These are phyloP conservation scores for Carassius carassius DNA, from an alignment of 2,113 vertebrate genomes.

Conservation along the genomic window DNA sequence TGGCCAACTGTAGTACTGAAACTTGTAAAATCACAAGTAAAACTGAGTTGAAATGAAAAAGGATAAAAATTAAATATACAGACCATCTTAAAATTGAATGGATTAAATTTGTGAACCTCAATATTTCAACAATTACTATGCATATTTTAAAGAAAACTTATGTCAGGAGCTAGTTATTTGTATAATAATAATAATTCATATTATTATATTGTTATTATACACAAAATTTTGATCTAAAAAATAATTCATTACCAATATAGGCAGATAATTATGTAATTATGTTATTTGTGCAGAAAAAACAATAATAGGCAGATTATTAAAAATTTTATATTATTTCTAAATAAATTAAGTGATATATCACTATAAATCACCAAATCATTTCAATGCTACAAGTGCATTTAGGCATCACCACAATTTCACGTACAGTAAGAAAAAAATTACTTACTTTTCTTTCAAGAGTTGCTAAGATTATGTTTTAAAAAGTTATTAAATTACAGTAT, in stretches of 20 bases:
- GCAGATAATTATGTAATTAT: too few relatives aligned
- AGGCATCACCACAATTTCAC: conserved; percentile 31
- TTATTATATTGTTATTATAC: background rate
- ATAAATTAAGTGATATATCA: background rate
- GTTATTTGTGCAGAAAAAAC: background rate
- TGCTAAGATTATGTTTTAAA: too few relatives aligned
- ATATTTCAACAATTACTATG: background rate
- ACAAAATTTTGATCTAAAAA: background rate
- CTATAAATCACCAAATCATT: too few relatives aligned
- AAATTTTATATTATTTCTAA: too few relatives aligned
- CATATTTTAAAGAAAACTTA: background rate
- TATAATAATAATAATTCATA: background rate
- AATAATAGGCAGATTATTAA: background rate
- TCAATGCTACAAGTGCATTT: background rate
- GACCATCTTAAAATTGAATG: background rate
- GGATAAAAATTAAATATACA: background rate
- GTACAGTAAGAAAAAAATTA: background rate
- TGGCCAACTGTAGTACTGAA: background rate
- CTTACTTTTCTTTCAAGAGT: too few relatives aligned
- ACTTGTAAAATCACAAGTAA: background rate
- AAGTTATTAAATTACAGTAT: too few relatives aligned
- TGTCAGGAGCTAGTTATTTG: conserved; percentile 35
- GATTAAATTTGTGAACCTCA: background rate
- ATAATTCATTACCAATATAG: too few relatives aligned
- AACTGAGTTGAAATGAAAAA: background rate